Base-by-base conservation (phyloP, 2,797 vertebrate species). In the Ciconia nigra region DNA sequence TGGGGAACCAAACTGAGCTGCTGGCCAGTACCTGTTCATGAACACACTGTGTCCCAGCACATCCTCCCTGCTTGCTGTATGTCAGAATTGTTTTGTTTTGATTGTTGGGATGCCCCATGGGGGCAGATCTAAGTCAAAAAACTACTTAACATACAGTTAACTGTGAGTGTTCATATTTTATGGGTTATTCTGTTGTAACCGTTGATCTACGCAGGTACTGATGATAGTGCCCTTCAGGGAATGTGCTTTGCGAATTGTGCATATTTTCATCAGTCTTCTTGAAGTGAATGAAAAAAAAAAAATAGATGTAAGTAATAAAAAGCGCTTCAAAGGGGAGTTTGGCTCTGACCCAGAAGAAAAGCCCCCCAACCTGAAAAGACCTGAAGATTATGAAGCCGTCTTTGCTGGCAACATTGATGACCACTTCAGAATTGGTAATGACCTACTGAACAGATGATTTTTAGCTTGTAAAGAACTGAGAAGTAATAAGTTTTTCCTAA, bases 361-460 rank as follows among this genome's bases (percentile, higher is more conserved):
- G 66, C 99, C 99, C 0, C 93, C 99, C 59, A 99, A 98, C 93
- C 97, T 99, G 93, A 98, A 98, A 93, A 98, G 99, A 92, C 99
- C 99, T 7, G 99, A 99, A 14, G 99, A 99, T 97, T 99, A 99
- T 63, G 98, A 98, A 67, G 99, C 99, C 0, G 72, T 99, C 57
- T 99, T 99, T 97, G 98, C 99, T 11, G 99, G 99, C 90, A 99
- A 99, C 82, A 98, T 99, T 13, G 99, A 99, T 24, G 99, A 99
- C 97, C 99, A 99, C 97, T 99, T 99, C 97, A 99, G 99, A 96
- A 99, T 99, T 47, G 99, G 99, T 99, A 97, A 91, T 29, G 29
- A 69, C 41, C 72, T 72, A 9, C 29, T 59, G 25, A 83, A 41
- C 31, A 16, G 26, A 20, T 62, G 6, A 49, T 39, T 80, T 88